A percentile compares a stretch with the other conserved stretches of the same genome.
Conservation (phyloP, 1,140 invertebrate genomes). For the Polypedilum vanderplanki region DNA sequence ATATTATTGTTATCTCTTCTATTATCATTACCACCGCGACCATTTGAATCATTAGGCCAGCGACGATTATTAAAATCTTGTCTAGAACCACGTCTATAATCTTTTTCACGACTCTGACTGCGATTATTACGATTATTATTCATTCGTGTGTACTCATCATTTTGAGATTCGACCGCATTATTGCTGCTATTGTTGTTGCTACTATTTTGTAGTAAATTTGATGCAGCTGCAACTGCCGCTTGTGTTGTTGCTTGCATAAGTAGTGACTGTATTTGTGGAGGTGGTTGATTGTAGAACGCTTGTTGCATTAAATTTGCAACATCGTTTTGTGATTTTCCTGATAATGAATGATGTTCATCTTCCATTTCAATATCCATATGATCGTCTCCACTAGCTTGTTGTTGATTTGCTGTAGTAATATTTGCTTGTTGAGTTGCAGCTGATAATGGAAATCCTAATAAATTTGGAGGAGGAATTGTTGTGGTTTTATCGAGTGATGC, state of each 20-base stretch:
- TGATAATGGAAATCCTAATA: background rate
- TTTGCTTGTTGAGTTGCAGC: slow-evolving; percentile 33
- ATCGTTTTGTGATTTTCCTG: slow-evolving; percentile 33
- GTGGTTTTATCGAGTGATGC: slow-evolving; percentile 47
- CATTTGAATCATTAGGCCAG: slow-evolving; percentile 30
- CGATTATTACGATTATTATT: slow-evolving; percentile 35
- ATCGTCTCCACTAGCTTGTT: slow-evolving; percentile 47
- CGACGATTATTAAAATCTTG: slow-evolving; percentile 31
- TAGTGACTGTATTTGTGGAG: slow-evolving; percentile 29
- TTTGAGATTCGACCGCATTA: slow-evolving; percentile 32
- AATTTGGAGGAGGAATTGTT: slow-evolving; percentile 34
- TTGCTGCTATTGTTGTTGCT: slow-evolving; percentile 22
- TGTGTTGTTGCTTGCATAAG: slow-evolving; percentile 32
- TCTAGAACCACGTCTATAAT: slow-evolving; percentile 31
- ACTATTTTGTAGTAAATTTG: slow-evolving; percentile 25
- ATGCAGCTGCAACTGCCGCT: slow-evolving; percentile 13
- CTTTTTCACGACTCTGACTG: slow-evolving; percentile 33
- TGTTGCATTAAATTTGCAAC: slow-evolving; percentile 35
- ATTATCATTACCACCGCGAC: slow-evolving; percentile 24
- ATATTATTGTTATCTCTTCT: slow-evolving; percentile 31
- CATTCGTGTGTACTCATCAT: slow-evolving; percentile 31
- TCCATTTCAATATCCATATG: slow-evolving; percentile 60
- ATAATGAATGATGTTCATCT: slow-evolving; percentile 43
- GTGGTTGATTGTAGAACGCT: slow-evolving; percentile 42
- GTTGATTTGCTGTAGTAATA: slow-evolving; percentile 39